A percentile compares a stretch with the other conserved stretches of the same genome.
Evolutionary conservation across 2,113 vertebrate species (phyloP).

Genomic region (Psophia crepitans): DNA sequence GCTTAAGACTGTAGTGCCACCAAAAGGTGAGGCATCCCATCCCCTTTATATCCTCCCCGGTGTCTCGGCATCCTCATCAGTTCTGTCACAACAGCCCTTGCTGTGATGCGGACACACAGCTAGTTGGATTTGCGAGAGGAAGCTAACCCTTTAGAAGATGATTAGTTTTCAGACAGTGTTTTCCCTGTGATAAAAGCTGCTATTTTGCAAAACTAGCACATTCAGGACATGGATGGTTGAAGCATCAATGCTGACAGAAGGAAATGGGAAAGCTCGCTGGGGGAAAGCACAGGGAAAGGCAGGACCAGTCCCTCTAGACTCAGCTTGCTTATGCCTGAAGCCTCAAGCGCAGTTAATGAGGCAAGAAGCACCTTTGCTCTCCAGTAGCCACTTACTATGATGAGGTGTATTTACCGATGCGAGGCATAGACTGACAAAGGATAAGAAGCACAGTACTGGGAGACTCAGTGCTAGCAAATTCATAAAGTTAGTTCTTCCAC

Average conservation of each 20-base stretch:
- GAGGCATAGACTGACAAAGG: not conserved
- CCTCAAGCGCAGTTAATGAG: conserved; percentile 34
- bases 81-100: not conserved
- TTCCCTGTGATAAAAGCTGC: not conserved
- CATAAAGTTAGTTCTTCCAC: conserved; percentile 9
- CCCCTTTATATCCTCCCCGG: not conserved
- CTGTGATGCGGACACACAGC: not conserved
- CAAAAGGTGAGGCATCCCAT: not conserved
- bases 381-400: not conserved
- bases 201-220: conserved; percentile 50
- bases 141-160: not conserved
- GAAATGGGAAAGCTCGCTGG: conserved; percentile 38
- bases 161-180: not conserved
- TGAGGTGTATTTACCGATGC: not conserved
- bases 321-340: not conserved
- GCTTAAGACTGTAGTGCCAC: not conserved
- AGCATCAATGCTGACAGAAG: conserved; percentile 58
- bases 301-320: conserved; percentile 16
- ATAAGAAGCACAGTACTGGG: not conserved
- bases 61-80: not conserved
- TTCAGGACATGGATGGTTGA: conserved; percentile 49
- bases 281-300: conserved; percentile 3
- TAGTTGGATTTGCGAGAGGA: not conserved
- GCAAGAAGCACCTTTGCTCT: conserved; percentile 50
- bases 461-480: not conserved